A percentile compares a stretch with the other conserved stretches of the same genome.
Evolutionary conservation across 2,113 vertebrate genomes (phyloP).

Genomic region (Muntiacus muntjak): DNA sequence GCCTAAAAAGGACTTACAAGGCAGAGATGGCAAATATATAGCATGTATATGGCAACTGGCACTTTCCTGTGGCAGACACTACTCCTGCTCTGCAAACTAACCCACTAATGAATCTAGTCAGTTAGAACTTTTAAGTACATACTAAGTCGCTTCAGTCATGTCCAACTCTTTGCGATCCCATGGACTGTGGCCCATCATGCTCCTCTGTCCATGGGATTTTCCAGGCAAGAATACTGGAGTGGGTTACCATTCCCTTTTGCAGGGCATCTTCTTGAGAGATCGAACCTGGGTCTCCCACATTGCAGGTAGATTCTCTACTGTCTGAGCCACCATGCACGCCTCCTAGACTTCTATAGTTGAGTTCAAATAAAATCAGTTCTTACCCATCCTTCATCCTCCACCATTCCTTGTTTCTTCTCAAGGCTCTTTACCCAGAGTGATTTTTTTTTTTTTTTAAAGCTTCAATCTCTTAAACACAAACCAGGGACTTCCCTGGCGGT

Average conservation of each 20-base stretch:
- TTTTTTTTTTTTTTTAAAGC: neutral
- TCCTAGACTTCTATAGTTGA: neutral
- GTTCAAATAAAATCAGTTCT: neutral
- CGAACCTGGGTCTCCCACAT: neutral
- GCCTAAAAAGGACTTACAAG: neutral
- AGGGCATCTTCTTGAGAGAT: neutral
- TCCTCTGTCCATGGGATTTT: neutral
- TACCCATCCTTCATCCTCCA: neutral
- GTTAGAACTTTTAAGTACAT: neutral
- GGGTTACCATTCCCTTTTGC: neutral
- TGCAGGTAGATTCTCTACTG: neutral
- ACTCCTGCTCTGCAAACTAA: neutral
- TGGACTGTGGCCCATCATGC: neutral
- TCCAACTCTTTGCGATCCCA: neutral
- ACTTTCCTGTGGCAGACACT: neutral
- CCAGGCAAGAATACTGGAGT: neutral
- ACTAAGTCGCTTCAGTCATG: neutral
- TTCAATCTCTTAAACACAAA: slow-evolving; percentile 9
- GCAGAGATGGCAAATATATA: neutral
- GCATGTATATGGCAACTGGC: neutral
- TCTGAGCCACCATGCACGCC: neutral
- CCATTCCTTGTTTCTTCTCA: neutral
- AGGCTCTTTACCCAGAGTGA: neutral
- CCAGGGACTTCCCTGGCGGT: neutral
- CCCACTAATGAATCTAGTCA: neutral